These are phyloP conservation scores for Canis aureus DNA, from an alignment of 2,113 vertebrate species.

Conservation along the genomic window DNA sequence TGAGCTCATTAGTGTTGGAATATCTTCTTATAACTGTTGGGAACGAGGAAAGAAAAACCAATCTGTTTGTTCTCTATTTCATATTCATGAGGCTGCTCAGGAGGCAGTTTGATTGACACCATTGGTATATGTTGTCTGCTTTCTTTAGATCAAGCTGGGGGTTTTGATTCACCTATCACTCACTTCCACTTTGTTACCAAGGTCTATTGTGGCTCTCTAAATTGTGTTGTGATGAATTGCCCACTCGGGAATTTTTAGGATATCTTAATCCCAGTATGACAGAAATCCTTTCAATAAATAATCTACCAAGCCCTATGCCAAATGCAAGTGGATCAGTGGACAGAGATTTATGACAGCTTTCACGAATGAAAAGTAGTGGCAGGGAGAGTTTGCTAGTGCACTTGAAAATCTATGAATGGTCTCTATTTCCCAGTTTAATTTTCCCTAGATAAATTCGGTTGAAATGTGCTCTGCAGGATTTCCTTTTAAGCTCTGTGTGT, in stretches of 20 bases:
- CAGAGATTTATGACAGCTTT: conserved; percentile 86
- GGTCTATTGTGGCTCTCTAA: conserved; percentile 83
- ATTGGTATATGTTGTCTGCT: conserved; percentile 76
- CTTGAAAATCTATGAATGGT: conserved; percentile 60
- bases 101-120: conserved; percentile 84
- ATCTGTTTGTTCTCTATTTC: conserved; percentile 84
- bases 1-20: conserved; percentile 81
- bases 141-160: conserved; percentile 75
- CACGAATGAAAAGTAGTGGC: conserved; percentile 70
- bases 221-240: conserved; percentile 88
- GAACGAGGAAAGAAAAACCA: conserved; percentile 81
- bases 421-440: conserved; percentile 78
- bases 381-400: background rate
- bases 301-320: conserved; percentile 81
- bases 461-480: conserved; percentile 38
- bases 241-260: conserved; percentile 85
- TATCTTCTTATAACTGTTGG: conserved; percentile 75
- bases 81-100: conserved; percentile 83
- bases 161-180: conserved; percentile 84
- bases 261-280: conserved; percentile 89
- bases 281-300: conserved; percentile 86
- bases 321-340: conserved; percentile 83
- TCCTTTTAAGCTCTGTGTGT: background rate
- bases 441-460: conserved; percentile 58
- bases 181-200: conserved; percentile 83